phyloP scores from a whole-genome alignment of 2,888 invertebrate genomes.

The Micoletzkya japonica region DNA sequence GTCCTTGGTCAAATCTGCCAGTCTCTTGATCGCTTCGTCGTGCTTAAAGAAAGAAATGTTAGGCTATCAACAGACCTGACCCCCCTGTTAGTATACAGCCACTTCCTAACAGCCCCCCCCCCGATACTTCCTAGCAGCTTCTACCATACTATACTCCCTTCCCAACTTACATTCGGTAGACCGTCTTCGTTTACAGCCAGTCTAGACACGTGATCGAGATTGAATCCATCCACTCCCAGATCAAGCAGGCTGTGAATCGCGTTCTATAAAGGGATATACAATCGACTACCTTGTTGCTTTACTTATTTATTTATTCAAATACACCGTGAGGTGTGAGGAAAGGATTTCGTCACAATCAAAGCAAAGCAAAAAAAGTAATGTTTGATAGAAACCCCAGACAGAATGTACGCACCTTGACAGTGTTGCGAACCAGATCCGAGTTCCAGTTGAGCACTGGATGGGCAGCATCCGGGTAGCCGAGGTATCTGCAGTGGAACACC shows the following conservation, averaged over 20 bases:
- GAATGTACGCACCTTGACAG: conserved; percentile 6
- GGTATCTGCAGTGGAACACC: conserved; percentile 28
- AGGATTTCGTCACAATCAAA: too few species aligned
- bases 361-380: too few species aligned
- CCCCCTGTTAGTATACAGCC: too few species aligned
- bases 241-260: conserved; percentile 43
- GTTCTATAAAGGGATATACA: conserved; percentile 31
- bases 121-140: too few species aligned
- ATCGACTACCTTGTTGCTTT: too few species aligned
- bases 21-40: conserved; percentile 35
- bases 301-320: too few species aligned
- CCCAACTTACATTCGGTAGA: conserved; percentile 35
- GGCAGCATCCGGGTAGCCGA: conserved; percentile 39
- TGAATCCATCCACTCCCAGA: conserved; percentile 57
- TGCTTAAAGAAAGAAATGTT: conserved; percentile 39
- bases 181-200: conserved; percentile 42
- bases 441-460: conserved; percentile 48
- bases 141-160: neutral
- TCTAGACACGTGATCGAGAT: conserved; percentile 48
- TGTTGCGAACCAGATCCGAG: conserved; percentile 33
- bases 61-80: too few species aligned
- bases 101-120: too few species aligned
- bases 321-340: too few species aligned
- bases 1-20: conserved; percentile 37
- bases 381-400: too few species aligned